Evolutionary conservation across 2,888 invertebrate species (phyloP).

Genomic region (Nephrocerus scutellatus): DNA sequence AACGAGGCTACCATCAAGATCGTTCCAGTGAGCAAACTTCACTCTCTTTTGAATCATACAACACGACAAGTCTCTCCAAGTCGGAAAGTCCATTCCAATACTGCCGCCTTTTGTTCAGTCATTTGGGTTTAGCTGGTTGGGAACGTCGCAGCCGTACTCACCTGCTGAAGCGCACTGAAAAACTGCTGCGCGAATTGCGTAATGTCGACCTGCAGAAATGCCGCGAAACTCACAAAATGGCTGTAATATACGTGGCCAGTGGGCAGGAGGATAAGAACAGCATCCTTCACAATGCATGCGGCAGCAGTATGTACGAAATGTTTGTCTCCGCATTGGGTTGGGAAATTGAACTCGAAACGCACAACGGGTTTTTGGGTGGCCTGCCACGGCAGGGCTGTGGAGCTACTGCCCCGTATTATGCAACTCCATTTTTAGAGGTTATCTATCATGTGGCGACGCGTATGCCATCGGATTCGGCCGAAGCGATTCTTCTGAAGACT

Average conservation of each 20-base stretch:
- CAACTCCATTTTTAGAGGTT: constrained; percentile 84
- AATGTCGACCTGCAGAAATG: constrained; percentile 90
- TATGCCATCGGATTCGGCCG: constrained; percentile 86
- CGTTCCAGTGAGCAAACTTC: constrained; percentile 19
- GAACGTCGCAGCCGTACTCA: constrained; percentile 79
- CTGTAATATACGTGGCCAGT: constrained; percentile 95
- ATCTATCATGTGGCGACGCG: constrained; percentile 97
- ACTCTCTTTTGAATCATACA: constrained; percentile 49
- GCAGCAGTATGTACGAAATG: constrained; percentile 89
- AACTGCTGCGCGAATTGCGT: constrained; percentile 79
- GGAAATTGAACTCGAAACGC: constrained; percentile 84
- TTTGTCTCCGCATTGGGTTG: constrained; percentile 61
- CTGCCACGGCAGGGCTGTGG: constrained; percentile 85
- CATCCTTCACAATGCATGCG: constrained; percentile 77
- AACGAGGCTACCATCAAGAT: no score
- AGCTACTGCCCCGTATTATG: constrained; percentile 88
- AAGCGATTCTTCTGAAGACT: constrained; percentile 84
- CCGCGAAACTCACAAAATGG: constrained; percentile 91
- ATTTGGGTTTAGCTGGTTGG: constrained; percentile 85
- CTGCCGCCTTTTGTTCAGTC: constrained; percentile 83
- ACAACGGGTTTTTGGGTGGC: constrained; percentile 93
- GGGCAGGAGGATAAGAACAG: constrained; percentile 96
- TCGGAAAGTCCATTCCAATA: constrained; percentile 67
- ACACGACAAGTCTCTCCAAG: constrained; percentile 47
- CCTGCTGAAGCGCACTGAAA: constrained; percentile 79